Evolutionary conservation across 2,888 invertebrate genomes (phyloP).

Genomic region (Synergus laeviventris): DNA sequence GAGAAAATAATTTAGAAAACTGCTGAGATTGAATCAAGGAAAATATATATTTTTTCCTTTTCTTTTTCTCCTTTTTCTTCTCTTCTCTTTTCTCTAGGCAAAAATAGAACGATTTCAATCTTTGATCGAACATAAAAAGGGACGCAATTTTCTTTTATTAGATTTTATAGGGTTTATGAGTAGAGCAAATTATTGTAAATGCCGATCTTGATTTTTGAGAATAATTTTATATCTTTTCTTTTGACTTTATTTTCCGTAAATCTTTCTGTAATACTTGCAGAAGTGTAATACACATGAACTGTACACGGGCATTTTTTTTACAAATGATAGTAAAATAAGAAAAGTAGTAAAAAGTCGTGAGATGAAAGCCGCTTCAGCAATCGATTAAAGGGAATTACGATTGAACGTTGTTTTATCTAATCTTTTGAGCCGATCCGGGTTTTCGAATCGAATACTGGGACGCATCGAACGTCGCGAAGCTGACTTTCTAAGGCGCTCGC

Average conservation of each 20-base stretch:
- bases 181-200: not conserved
- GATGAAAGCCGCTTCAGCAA: constrained; percentile 15
- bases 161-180: not conserved
- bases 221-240: too few species aligned
- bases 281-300: too few species aligned
- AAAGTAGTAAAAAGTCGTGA: not conserved
- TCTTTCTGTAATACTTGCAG: too few species aligned
- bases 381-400: constrained; percentile 32
- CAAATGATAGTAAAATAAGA: not conserved
- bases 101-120: not conserved
- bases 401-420: constrained; percentile 35
- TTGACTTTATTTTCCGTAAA: too few species aligned
- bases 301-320: not conserved
- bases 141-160: not conserved
- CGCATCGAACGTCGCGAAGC: constrained; percentile 45
- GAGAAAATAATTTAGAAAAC: not conserved
- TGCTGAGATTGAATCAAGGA: not conserved
- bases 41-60: constrained; percentile 5
- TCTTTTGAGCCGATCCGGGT: constrained; percentile 24
- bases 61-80: not conserved
- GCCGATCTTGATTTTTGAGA: not conserved
- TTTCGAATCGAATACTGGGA: constrained; percentile 20
- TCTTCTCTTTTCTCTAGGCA: not conserved
- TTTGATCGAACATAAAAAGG: not conserved
- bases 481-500: constrained; percentile 42